Evolutionary conservation across 2,888 invertebrate genomes (phyloP).

Genomic region (Tipula helvola): DNA sequence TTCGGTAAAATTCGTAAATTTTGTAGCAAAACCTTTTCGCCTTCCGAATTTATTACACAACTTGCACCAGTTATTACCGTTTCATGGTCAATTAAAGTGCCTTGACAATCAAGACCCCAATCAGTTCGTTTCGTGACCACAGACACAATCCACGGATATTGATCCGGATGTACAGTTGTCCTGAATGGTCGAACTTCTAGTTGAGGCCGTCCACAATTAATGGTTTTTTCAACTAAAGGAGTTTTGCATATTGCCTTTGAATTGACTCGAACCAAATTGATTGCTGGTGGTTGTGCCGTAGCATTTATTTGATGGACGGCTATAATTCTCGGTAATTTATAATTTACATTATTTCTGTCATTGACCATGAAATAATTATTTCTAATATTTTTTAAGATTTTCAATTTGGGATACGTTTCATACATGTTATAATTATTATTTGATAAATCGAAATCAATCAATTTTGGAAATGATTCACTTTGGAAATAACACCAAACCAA

Average conservation of each 20-base stretch:
- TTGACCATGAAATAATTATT: background rate
- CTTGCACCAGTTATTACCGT: background rate
- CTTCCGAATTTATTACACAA: background rate
- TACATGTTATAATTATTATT: background rate
- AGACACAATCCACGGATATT: background rate
- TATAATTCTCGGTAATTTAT: background rate
- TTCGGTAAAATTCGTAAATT: background rate
- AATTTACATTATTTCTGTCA: background rate
- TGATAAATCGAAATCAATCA: background rate
- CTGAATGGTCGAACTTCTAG: background rate
- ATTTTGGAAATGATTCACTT: background rate
- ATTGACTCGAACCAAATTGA: background rate
- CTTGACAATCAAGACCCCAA: background rate
- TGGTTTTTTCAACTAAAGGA: background rate
- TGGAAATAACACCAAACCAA: background rate
- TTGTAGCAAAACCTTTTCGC: background rate
- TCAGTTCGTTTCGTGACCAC: background rate
- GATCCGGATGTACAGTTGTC: background rate
- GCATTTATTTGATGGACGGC: background rate
- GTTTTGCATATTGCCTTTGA: background rate
- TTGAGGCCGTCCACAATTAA: background rate
- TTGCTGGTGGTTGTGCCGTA: background rate
- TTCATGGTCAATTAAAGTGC: background rate
- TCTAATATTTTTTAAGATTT: background rate
- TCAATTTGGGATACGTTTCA: background rate